Evolutionary conservation across 1,140 invertebrate genomes (phyloP).

Genomic region (Sycophila sp.): DNA sequence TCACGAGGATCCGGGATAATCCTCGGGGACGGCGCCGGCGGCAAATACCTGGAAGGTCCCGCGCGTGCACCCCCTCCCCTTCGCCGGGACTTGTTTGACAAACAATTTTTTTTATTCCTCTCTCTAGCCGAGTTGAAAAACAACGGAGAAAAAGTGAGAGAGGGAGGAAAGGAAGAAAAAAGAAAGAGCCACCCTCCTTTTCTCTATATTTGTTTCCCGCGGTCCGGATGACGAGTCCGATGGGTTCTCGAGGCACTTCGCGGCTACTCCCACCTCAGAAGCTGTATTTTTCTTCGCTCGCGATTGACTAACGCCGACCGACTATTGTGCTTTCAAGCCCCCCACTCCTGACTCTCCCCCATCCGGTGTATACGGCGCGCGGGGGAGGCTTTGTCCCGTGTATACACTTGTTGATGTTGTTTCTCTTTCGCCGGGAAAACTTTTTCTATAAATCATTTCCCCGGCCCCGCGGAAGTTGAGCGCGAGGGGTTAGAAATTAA

Average conservation of each 20-base stretch:
- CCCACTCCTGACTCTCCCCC: not conserved
- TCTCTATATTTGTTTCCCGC: not conserved
- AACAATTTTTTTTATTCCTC: conserved; percentile 6
- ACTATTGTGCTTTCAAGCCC: too few relatives aligned
- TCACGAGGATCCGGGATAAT: conserved; percentile 41
- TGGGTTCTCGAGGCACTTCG: too few relatives aligned
- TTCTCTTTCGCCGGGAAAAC: not conserved
- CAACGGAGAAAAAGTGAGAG: not conserved
- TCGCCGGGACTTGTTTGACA: conserved; percentile 23
- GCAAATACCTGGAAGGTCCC: conserved; percentile 2
- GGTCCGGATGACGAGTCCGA: not conserved
- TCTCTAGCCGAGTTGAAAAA: too few relatives aligned
- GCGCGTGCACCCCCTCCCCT: too few relatives aligned
- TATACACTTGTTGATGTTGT: conserved; percentile 6
- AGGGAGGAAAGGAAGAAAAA: not conserved
- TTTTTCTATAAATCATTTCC: not conserved
- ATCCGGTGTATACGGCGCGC: not conserved
- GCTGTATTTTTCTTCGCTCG: too few relatives aligned
- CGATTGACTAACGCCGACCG: not conserved
- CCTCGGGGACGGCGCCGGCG: conserved; percentile 14
- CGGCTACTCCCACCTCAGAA: too few relatives aligned
- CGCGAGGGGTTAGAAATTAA: too few relatives aligned
- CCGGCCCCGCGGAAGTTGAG: not conserved
- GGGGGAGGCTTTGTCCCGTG: too few relatives aligned
- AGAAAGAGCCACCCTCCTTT: not conserved